Percentiles rank a stretch among this genome's conserved stretches.
Conservation (phyloP, 2,888 invertebrate genomes). For the Synergus laeviventris region DNA sequence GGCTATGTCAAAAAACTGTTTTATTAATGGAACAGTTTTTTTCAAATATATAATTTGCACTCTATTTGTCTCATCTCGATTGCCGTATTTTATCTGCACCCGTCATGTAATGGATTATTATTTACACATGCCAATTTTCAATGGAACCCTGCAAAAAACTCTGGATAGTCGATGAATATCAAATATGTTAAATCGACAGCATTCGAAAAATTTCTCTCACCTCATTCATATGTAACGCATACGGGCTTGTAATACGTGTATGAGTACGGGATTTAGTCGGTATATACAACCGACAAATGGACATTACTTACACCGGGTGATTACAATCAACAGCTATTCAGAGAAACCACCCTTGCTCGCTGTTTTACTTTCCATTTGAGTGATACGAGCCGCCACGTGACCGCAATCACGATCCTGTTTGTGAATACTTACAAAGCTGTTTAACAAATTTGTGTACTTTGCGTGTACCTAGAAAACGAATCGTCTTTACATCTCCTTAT, state of each 20-base stretch:
- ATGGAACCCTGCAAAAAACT: neutral
- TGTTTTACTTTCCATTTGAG: slow-evolving; percentile 72
- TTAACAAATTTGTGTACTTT: slow-evolving; percentile 66
- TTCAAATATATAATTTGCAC: neutral
- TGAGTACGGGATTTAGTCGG: slow-evolving; percentile 55
- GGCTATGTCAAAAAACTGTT: neutral
- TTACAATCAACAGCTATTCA: slow-evolving; percentile 75
- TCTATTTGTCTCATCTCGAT: neutral
- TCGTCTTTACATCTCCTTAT: neutral
- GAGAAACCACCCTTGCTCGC: slow-evolving; percentile 69
- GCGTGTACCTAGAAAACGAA: neutral
- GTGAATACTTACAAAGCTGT: slow-evolving; percentile 70
- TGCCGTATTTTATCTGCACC: neutral
- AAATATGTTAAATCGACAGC: neutral
- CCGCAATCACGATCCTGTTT: slow-evolving; percentile 74
- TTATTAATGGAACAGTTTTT: neutral
- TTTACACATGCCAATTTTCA: neutral
- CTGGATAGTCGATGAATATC: neutral
- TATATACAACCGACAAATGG: slow-evolving; percentile 60
- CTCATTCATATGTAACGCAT: slow-evolving; percentile 7
- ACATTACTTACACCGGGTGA: slow-evolving; percentile 74
- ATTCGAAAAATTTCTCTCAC: neutral
- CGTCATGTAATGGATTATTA: neutral
- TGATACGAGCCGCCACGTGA: slow-evolving; percentile 73
- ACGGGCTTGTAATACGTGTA: neutral